phyloP scores from a whole-genome alignment of 2,888 invertebrate genomes.

The Sinotaia quadrata region DNA sequence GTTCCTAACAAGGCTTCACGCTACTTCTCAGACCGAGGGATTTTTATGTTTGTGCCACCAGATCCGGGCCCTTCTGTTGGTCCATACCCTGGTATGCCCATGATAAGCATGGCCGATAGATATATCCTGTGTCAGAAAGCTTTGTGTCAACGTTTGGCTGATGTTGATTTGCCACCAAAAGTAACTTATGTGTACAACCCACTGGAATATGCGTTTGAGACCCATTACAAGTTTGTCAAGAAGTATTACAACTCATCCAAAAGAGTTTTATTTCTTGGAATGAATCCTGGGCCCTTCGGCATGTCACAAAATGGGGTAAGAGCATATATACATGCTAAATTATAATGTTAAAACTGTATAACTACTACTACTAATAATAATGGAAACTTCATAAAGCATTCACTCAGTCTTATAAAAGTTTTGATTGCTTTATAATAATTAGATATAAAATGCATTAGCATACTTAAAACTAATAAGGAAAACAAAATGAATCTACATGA shows the following conservation, averaged over 20 bases:
- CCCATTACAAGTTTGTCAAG: conserved; percentile 83
- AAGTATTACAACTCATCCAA: conserved; percentile 80
- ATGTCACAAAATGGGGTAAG: conserved; percentile 94
- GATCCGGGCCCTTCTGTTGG: conserved; percentile 22
- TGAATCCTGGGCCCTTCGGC: conserved; percentile 98
- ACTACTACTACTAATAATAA: too few species aligned
- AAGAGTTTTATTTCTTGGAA: conserved; percentile 87
- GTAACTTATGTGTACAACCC: conserved; percentile 87
- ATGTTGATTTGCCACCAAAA: conserved; percentile 75
- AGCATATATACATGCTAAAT: conserved; percentile 14
- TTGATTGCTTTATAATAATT: too few species aligned
- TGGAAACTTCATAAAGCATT: too few species aligned
- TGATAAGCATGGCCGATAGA: conserved; percentile 38
- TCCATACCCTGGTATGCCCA: conserved; percentile 13
- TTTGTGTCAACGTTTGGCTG: conserved; percentile 71
- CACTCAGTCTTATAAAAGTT: too few species aligned
- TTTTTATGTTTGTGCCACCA: conserved; percentile 26
- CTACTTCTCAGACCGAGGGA: conserved; percentile 26
- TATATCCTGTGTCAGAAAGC: conserved; percentile 60
- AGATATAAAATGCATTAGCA: too few species aligned
- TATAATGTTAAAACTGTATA: too few species aligned
- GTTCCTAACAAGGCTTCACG: conserved; percentile 24
- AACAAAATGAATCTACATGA: too few species aligned
- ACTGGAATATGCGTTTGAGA: conserved; percentile 84
- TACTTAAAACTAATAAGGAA: too few species aligned